Base-by-base conservation (phyloP, 2,113 vertebrate species). In the Vidua macroura region DNA sequence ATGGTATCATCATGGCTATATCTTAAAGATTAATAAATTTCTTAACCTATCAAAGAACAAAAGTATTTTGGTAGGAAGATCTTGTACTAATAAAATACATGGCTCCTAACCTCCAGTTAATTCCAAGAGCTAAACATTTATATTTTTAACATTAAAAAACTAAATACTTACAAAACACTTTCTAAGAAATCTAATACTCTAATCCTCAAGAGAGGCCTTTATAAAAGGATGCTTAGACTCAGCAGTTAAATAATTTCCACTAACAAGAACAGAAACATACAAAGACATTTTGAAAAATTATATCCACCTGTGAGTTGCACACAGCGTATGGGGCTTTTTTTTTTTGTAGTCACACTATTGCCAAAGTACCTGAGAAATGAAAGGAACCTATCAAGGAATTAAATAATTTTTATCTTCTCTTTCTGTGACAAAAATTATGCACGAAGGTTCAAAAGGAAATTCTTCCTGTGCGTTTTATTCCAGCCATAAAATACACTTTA, bases 391-490 rank as follows among this genome's bases (percentile, higher is more conserved):
- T 17, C 18, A 58, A 44, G 52, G 46, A 63, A 56, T 13, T 15
- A 15, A 55, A 6, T 24, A 21, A 13, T 21, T 46, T 60, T 63
- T 44, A 4, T 13, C 4, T 33, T 74, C 44, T 51, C 33, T 63
- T 72, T 64, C n/a, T 56, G 5, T 73, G 56, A 76, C 1, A 2
- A 25, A 83, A 51, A 37, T 43, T 77, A 83, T 64, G 72, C 67
- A 52, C 14, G 21, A 91, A 95, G 53, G 20, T 91, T 96, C 92
- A 90, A 92, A 95, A 95, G 75, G 59, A 83, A 91, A 86, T 55
- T 53, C 7, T 62, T 78, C 53, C 9, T 2, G 5, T 63, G 53
- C 23, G 28, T 77, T 96, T 92, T 84, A 90, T 64, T 90, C 67
- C 78, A 44, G 72, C 37, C 70, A 91, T 95, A 97, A 95, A 96